Evolutionary conservation across 2,888 invertebrate genomes (phyloP), one percentile per base, ranked within the genome.

Genomic region (Drosophila kanekoi): DNA sequence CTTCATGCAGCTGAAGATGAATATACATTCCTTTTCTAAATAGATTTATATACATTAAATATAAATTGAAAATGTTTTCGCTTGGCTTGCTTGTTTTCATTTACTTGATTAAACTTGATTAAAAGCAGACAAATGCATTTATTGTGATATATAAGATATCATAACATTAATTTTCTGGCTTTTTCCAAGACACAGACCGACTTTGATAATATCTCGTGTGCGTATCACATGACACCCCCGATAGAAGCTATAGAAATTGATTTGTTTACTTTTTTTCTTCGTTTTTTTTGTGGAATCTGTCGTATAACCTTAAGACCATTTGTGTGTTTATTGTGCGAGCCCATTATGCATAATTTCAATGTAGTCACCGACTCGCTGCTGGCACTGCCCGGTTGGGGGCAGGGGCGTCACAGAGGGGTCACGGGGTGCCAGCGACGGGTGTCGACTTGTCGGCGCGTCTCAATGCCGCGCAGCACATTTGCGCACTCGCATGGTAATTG

Each of bases 331-430:
- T 73, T 62, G 69, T 63, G 60, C 51, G 59, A 57, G 47, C 43
- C 48, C 71, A 71, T 81, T 81, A 74, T 79, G 79, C 72, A 79
- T 82, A 72, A 79, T 79, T 71, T 74, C 63, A 81, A 74, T 79
- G 79, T 59, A 75, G 49, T 40, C 47, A 47, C 41, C 53, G 41
- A 18, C 33, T 14, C 16, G 32, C 18, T 14, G 23, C 11, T 23
- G 23, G 18, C 16, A 28, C 1, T 28, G 28, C 28, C 8, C 28
- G 14, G 38, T 8, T 43, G 18, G 32, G 6, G 45, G 1, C 37
- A 23, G 10, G 14, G 35, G 32, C 28, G 8, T 2, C 28, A 28
- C 1, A 10, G 4, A 35, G 43, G 53, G 43, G 18, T 3, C 14
- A 37, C 33, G 23, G 47, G 16, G 44, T 18, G 14, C 9, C 16